A percentile compares a stretch with the other conserved stretches of the same genome.
Evolutionary conservation across 2,113 vertebrate genomes (phyloP).

Genomic region (Tragelaphus strepsiceros): DNA sequence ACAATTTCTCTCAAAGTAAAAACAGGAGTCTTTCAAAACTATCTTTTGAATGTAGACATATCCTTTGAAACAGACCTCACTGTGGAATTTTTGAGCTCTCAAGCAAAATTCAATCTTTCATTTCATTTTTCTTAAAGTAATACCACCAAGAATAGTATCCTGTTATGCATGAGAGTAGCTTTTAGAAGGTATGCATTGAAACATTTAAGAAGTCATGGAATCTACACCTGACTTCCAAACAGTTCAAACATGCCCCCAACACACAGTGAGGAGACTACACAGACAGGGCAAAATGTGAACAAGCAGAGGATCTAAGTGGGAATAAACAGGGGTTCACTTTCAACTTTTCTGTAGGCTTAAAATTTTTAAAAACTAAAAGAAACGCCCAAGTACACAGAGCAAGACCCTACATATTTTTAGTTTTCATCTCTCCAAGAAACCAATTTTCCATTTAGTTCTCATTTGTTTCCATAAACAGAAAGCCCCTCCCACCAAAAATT

Average conservation of each 20-base stretch:
- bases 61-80: not conserved
- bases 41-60: not conserved
- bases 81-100: not conserved
- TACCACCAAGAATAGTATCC: not conserved
- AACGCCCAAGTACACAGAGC: not conserved
- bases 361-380: not conserved
- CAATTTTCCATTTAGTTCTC: not conserved
- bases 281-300: not conserved
- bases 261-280: not conserved
- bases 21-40: not conserved
- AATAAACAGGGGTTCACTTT: not conserved
- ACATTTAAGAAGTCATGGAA: not conserved
- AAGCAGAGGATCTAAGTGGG: not conserved
- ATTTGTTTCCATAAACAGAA: not conserved
- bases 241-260: not conserved
- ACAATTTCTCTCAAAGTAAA: not conserved
- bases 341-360: not conserved
- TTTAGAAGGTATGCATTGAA: not conserved
- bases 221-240: not conserved
- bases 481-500: constrained; percentile 9
- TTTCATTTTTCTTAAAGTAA: not conserved
- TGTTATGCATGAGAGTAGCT: not conserved
- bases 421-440: constrained; percentile 1
- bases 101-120: not conserved
- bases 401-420: not conserved